These are phyloP conservation scores for Amblyraja radiata DNA, from an alignment of 2,797 vertebrate genomes.

Conservation along the genomic window DNA sequence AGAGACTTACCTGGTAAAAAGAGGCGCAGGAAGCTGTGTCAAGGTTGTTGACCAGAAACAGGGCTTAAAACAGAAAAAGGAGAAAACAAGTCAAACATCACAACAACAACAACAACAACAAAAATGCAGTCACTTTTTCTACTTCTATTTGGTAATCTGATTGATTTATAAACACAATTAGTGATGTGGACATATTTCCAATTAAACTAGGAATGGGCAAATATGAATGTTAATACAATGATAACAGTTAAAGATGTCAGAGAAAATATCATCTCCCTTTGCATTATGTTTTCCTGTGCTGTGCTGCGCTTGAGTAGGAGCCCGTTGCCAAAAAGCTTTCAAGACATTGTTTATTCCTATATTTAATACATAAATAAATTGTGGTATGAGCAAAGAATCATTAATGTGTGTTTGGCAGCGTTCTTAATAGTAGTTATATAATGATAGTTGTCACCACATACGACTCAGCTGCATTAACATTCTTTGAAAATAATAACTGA, in stretches of 20 bases:
- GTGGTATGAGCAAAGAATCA: not conserved
- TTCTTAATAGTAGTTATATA: not conserved
- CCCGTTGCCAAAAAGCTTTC: not conserved
- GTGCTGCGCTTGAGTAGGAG: not conserved
- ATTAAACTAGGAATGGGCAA: not conserved
- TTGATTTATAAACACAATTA: not conserved
- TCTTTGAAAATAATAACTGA: constrained; percentile 11
- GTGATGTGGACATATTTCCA: not conserved
- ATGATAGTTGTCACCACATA: not conserved
- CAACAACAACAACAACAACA: not conserved
- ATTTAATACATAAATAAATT: constrained; percentile 27
- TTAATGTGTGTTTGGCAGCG: not conserved
- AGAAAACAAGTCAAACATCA: not conserved
- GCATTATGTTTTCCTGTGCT: not conserved
- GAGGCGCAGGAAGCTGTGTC: not conserved
- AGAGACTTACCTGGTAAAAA: not conserved
- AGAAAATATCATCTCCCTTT: not conserved
- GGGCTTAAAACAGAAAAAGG: not conserved
- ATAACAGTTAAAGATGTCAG: not conserved
- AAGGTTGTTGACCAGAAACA: not conserved
- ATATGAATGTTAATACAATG: not conserved
- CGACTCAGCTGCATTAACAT: constrained; percentile 8
- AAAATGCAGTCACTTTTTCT: not conserved
- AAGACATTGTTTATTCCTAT: not conserved
- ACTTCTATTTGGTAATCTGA: not conserved